These are phyloP conservation scores for Nymphalis polychloros DNA, from an alignment of 2,888 invertebrate species.

Conservation along the genomic window DNA sequence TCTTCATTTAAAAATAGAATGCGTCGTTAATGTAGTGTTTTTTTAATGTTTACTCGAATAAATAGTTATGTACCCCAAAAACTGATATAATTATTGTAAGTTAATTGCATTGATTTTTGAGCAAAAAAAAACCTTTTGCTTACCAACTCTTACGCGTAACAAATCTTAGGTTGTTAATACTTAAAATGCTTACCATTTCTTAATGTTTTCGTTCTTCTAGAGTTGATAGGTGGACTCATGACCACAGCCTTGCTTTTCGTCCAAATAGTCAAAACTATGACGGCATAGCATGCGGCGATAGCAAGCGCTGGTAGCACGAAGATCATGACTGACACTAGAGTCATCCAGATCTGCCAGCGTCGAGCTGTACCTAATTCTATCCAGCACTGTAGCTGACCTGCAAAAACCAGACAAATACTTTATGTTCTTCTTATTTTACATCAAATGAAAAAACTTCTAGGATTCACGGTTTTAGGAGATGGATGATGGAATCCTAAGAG, in stretches of 20 bases:
- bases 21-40: too few relatives aligned
- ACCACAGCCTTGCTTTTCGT: slow-evolving; percentile 88
- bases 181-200: slow-evolving; percentile 57
- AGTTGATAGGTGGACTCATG: slow-evolving; percentile 77
- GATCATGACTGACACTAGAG: slow-evolving; percentile 88
- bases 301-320: slow-evolving; percentile 93
- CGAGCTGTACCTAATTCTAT: slow-evolving; percentile 88
- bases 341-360: slow-evolving; percentile 95
- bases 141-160: background rate
- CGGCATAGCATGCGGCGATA: slow-evolving; percentile 93
- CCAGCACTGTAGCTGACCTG: slow-evolving; percentile 92
- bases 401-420: slow-evolving; percentile 31
- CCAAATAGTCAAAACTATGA: slow-evolving; percentile 97
- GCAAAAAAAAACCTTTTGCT: too few relatives aligned
- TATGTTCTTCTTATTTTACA: too few relatives aligned
- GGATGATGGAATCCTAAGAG: too few relatives aligned
- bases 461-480: too few relatives aligned
- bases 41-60: too few relatives aligned
- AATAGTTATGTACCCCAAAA: too few relatives aligned
- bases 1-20: too few relatives aligned
- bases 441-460: too few relatives aligned
- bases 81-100: too few relatives aligned
- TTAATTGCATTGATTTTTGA: too few relatives aligned
- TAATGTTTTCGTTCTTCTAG: slow-evolving; percentile 68
- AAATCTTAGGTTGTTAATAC: background rate